These are phyloP conservation scores for Zoanthus gigantus DNA, from an alignment of 92 coral and sea anemone species.

Conservation along the genomic window DNA sequence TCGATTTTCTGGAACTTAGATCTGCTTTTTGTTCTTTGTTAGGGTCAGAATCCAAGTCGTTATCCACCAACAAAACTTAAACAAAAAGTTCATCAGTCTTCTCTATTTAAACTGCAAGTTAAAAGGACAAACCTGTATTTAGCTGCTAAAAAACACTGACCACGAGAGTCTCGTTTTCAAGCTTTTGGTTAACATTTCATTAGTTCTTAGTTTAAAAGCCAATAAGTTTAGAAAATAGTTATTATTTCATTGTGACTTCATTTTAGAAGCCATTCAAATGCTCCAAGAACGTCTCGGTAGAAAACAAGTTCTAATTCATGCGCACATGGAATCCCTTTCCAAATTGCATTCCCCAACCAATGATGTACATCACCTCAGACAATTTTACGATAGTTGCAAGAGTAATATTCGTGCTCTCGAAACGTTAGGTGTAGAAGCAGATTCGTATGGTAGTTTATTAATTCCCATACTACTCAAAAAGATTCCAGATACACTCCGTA, in stretches of 20 bases:
- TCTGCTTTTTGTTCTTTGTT: constrained; percentile 3
- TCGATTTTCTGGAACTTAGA: constrained; percentile 47
- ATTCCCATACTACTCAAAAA: too few relatives aligned
- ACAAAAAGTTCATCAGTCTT: neutral
- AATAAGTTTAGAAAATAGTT: constrained; percentile 1
- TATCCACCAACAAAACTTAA: neutral
- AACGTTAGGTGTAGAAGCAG: too few relatives aligned
- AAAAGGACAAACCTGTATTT: neutral
- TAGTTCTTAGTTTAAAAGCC: neutral
- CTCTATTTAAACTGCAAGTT: neutral
- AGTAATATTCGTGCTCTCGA: too few relatives aligned
- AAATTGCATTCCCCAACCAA: too few relatives aligned
- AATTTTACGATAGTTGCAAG: too few relatives aligned
- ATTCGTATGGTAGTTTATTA: too few relatives aligned
- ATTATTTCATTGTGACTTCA: constrained; percentile 1
- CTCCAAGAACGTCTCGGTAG: too few relatives aligned
- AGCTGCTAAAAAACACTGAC: constrained; percentile 1
- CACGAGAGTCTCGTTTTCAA: neutral
- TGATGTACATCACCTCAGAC: too few relatives aligned
- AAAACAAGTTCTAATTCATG: too few relatives aligned
- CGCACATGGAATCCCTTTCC: too few relatives aligned
- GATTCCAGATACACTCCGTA: too few relatives aligned
- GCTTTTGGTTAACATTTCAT: neutral
- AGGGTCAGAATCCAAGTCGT: neutral
- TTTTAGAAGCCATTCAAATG: neutral